Evolutionary conservation across 2,797 vertebrate genomes (phyloP), one percentile per base, ranked within the genome.

Genomic region (Octomys mimax): DNA sequence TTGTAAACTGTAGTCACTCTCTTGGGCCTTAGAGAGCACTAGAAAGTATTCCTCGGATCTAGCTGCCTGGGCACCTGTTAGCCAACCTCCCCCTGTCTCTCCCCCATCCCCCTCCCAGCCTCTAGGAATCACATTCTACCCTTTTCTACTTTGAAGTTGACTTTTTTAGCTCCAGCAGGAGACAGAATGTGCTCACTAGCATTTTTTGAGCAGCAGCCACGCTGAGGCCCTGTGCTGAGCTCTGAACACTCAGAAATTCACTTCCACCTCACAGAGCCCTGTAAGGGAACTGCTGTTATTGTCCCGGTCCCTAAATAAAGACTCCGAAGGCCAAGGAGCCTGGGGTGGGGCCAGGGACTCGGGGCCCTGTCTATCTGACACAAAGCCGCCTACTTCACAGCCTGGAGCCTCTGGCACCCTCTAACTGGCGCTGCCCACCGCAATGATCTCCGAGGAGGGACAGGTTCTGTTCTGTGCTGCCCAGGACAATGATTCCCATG

Each of bases 281-380:
- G 26, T 13, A 16, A n/a, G 75, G 83, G n/a, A 46, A 18, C 1
- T 7, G 62, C 28, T 54, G 1, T 64, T 42, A 14, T 22, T 46
- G 83, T 57, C 46, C 75, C 77, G 49, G 84, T 87, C 64, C n/a
- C 5, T 71, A 89, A 66, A 82, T 13, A n/a, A 64, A 91, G 61
- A 94, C 39, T 62, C 28, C 2, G 33, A 82, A 36, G 62, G 31
- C 54, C 61, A 33, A 52, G 61, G 52, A 66, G 52, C 14, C 59
- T 84, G 46, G 22, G 22, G 39, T 57, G 79, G 87, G 79, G 57
- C 54, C 57, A 31, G 16, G 79, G 59, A 73, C 78, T 83, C 14
- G 52, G 75, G n/a, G 52, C 61, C 73, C 21, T 9, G 64, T 73
- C 83, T 88, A 12, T 77, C 64, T 52, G 57, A 78, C 59, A 54